A percentile compares a stretch with the other conserved stretches of the same genome.
phyloP scores from a whole-genome alignment of 2,797 vertebrate genomes.

The Epinephelus coioides region DNA sequence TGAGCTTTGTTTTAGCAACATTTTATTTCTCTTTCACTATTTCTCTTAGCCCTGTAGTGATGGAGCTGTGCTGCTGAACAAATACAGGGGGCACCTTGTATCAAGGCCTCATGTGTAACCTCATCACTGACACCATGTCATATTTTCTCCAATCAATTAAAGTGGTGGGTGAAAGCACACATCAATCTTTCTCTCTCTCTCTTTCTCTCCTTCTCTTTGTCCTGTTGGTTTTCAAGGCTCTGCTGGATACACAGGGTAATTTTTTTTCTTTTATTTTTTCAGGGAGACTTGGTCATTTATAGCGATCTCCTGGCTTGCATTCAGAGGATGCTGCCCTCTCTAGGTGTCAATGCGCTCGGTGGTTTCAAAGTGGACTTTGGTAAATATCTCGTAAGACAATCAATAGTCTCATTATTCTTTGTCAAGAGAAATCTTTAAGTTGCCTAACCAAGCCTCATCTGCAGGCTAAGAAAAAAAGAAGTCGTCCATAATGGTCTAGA shows the following conservation, averaged over 20 bases:
- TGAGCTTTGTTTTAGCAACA: background rate
- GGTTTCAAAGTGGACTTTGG: constrained; percentile 71
- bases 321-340: constrained; percentile 55
- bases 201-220: constrained; percentile 2
- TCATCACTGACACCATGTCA: constrained; percentile 17
- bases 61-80: background rate
- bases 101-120: constrained; percentile 19
- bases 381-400: constrained; percentile 83
- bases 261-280: constrained; percentile 10
- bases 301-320: constrained; percentile 49
- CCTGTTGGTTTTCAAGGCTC: background rate
- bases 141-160: constrained; percentile 36
- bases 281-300: constrained; percentile 30
- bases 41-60: background rate
- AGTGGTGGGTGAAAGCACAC: constrained; percentile 3
- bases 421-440: constrained; percentile 84
- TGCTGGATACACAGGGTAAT: background rate
- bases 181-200: constrained; percentile 14
- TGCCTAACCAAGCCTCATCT: constrained; percentile 64
- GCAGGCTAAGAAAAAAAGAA: constrained; percentile 41
- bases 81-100: constrained; percentile 17
- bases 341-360: constrained; percentile 62
- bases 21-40: background rate
- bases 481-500: constrained; percentile 60
- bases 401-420: constrained; percentile 86